A percentile compares a stretch with the other conserved stretches of the same genome.
Evolutionary conservation across 2,888 invertebrate genomes (phyloP).

Genomic region (Gandaritis pyraliata): DNA sequence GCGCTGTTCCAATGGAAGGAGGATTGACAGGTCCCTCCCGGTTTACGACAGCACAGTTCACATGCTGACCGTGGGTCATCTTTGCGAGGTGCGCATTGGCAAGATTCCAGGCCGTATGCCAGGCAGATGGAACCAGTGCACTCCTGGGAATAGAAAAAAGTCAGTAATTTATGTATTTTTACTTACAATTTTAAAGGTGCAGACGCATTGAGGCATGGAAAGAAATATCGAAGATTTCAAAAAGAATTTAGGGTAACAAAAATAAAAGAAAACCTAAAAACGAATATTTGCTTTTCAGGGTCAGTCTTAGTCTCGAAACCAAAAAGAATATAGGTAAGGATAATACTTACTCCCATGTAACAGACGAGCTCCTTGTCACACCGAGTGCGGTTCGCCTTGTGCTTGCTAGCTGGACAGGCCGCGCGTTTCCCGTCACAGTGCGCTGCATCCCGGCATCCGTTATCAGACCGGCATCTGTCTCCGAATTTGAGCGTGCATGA

Average conservation of each 20-base stretch:
- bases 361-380: constrained; percentile 99
- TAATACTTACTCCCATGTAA: constrained; percentile 94
- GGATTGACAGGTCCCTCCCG: constrained; percentile 93
- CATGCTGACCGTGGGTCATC: constrained; percentile 94
- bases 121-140: constrained; percentile 99
- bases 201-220: too few relatives aligned
- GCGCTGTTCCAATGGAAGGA: constrained; percentile 95
- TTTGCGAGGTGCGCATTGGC: constrained; percentile 93
- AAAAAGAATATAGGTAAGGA: too few relatives aligned
- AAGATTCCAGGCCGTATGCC: constrained; percentile 97
- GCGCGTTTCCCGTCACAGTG: constrained; percentile 96
- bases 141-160: constrained; percentile 83
- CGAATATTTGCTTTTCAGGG: too few relatives aligned
- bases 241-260: too few relatives aligned
- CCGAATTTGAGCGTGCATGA: constrained; percentile 93
- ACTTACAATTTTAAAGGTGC: too few relatives aligned
- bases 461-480: constrained; percentile 95
- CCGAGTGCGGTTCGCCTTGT: constrained; percentile 96
- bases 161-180: too few relatives aligned
- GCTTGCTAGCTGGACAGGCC: constrained; percentile 95
- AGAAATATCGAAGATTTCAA: too few relatives aligned
- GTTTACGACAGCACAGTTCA: constrained; percentile 95
- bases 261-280: too few relatives aligned
- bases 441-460: constrained; percentile 96
- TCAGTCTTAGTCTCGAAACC: too few relatives aligned